A percentile compares a stretch with the other conserved stretches of the same genome.
These are phyloP conservation scores for Tragelaphus strepsiceros DNA, from an alignment of 2,113 vertebrate genomes.

Conservation along the genomic window DNA sequence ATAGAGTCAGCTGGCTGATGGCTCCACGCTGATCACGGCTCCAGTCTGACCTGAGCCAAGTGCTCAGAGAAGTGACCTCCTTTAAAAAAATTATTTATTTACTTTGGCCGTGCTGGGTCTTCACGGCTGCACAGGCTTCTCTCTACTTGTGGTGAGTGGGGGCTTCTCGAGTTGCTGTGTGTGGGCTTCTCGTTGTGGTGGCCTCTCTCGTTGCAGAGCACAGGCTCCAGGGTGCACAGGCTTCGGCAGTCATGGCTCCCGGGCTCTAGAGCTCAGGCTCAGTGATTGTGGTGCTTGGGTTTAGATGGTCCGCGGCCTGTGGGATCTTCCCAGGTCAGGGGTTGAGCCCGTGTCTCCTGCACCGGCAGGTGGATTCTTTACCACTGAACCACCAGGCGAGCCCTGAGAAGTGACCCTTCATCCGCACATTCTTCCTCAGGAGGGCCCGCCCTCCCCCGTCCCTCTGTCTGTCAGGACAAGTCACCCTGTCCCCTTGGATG, in stretches of 20 bases:
- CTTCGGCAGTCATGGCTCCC: background rate
- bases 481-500: too few relatives aligned
- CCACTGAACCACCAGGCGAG: background rate
- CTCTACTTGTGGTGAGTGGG: background rate
- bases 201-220: background rate
- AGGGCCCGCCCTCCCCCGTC: accelerated
- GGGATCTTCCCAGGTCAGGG: background rate
- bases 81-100: background rate
- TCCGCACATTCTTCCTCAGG: background rate
- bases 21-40: background rate
- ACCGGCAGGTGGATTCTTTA: background rate
- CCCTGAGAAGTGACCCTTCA: background rate
- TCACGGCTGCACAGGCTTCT: background rate
- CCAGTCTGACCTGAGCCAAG: background rate
- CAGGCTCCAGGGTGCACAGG: background rate
- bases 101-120: background rate
- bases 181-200: background rate
- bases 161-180: background rate
- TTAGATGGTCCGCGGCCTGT: background rate
- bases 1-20: background rate
- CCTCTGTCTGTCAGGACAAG: background rate
- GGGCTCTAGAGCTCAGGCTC: background rate
- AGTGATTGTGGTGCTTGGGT: background rate
- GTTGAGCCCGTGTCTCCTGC: background rate
- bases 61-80: background rate